Conservation (phyloP, 2,797 vertebrate species). For the Neostethus bicornis region DNA sequence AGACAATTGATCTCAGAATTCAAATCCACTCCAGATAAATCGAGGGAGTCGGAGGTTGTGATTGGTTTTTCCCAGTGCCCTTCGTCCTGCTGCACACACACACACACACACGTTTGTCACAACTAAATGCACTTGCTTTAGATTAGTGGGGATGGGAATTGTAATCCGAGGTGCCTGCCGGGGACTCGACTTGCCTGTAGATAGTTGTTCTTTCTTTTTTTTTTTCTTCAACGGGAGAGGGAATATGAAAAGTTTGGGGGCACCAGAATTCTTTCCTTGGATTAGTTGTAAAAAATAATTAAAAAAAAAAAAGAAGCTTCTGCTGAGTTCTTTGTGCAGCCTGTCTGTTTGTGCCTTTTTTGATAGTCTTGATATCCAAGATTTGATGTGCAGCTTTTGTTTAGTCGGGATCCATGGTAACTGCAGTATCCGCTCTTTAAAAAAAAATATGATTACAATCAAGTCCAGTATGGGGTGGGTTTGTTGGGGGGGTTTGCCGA, state of each 20-base stretch:
- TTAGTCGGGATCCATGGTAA: constrained; percentile 76
- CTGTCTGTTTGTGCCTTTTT: constrained; percentile 84
- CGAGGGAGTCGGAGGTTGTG: too few species aligned
- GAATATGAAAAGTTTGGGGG: constrained; percentile 46
- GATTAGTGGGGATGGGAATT: constrained; percentile 49
- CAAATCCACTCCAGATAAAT: not conserved
- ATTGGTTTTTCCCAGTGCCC: too few species aligned
- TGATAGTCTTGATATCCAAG: constrained; percentile 80
- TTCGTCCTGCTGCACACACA: constrained; percentile 6
- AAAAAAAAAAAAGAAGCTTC: constrained; percentile 70
- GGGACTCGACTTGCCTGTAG: constrained; percentile 70
- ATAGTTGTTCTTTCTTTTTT: constrained; percentile 39
- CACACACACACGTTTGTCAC: constrained; percentile 37
- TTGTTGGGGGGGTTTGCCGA: constrained; percentile 4
- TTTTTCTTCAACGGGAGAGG: constrained; percentile 3
- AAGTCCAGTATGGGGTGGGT: constrained; percentile 30
- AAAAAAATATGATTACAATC: constrained; percentile 72
- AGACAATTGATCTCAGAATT: too few species aligned
- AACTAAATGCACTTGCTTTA: constrained; percentile 66
- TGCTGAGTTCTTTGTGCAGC: constrained; percentile 79
- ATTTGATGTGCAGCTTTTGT: constrained; percentile 82
- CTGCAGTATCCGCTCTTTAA: constrained; percentile 75
- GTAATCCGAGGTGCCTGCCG: constrained; percentile 68
- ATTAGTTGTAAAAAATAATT: constrained; percentile 80
- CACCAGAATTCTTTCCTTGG: constrained; percentile 65